Base-by-base conservation (phyloP, 1,140 invertebrate genomes). In the Drosophila virilis region DNA sequence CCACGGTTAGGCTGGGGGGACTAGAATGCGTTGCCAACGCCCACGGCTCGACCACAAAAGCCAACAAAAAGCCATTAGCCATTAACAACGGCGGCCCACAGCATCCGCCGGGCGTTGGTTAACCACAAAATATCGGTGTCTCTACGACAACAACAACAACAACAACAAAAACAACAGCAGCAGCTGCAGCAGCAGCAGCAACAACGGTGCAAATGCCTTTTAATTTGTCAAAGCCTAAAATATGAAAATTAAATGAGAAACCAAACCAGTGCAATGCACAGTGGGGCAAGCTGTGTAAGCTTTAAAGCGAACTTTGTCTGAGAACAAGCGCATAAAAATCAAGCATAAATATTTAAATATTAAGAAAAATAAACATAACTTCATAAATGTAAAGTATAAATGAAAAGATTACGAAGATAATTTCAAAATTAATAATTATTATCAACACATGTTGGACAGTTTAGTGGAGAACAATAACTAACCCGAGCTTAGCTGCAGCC, bases 211-310 rank as follows among this genome's bases (percentile, higher is more conserved):
- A 89, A 89, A 89, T 89, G 84, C 79, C 84, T 89, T 89, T 89
- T 89, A 89, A 89, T 89, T 90, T 89, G 85, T 90, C 85, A 89
- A 84, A 90, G 85, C 78, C 72, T 90, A 82, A 89, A 90, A 89
- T 89, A 90, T 90, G 85, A 89, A 86, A 86, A 86, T 86, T 86
- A 88, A 88, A 86, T 88, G 82, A 79, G 84, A 88, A 86, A 83
- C 83, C 83, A 83, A 86, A 89, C 76, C 76, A 86, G 48, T 65
- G 76, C 68, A 50, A 33, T 45, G 71, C 70, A 86, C 83, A 78
- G 83, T 88, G 83, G 78, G 55, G 51, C 46, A 17, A 50, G 13
- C 6, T 43, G 15, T 17, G n/a, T 3, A 8, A 42, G 13, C 1
- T 13, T 7, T n/a, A 10, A 9, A 38, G 2, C 7, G 15, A 28